These are phyloP conservation scores for Pseudomugil tenellus DNA, from an alignment of 2,797 vertebrate species.

Conservation along the genomic window DNA sequence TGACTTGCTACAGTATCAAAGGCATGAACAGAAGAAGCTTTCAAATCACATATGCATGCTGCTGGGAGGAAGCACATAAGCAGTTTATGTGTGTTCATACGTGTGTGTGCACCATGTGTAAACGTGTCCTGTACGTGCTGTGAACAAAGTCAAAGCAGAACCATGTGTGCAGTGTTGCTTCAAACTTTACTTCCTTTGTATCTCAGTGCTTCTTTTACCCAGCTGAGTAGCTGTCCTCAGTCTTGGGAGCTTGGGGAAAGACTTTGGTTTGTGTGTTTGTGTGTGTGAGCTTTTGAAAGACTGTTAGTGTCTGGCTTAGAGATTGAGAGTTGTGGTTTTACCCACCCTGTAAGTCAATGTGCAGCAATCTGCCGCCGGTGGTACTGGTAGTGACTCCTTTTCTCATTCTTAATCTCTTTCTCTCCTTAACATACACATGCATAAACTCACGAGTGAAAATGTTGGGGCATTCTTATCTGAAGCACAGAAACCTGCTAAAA, in stretches of 20 bases:
- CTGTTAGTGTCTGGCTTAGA: slow-evolving; percentile 46
- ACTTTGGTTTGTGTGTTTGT: not conserved
- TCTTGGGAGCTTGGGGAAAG: slow-evolving; percentile 13
- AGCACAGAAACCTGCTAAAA: slow-evolving; percentile 50
- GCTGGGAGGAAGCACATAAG: not conserved
- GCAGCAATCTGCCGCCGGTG: slow-evolving; percentile 58
- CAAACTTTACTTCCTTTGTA: slow-evolving; percentile 12
- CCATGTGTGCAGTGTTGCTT: slow-evolving; percentile 28
- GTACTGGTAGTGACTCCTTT: slow-evolving; percentile 44
- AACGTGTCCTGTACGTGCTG: not conserved
- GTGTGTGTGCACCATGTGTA: not conserved
- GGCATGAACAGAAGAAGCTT: not conserved
- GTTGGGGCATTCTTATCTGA: slow-evolving; percentile 56
- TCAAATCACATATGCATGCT: not conserved
- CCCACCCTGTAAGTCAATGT: slow-evolving; percentile 52
- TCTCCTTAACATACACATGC: not conserved
- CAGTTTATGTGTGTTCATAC: not conserved
- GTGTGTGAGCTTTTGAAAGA: slow-evolving; percentile 6
- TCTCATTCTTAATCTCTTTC: slow-evolving; percentile 46
- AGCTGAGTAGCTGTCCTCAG: slow-evolving; percentile 38
- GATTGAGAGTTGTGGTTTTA: slow-evolving; percentile 42
- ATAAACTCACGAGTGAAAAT: slow-evolving; percentile 12
- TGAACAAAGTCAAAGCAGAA: slow-evolving; percentile 9
- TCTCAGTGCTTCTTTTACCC: slow-evolving; percentile 12
- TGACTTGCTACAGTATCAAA: not conserved